phyloP scores from a whole-genome alignment of 2,888 invertebrate genomes.

The Kuschelorhynchus macadamiae region DNA sequence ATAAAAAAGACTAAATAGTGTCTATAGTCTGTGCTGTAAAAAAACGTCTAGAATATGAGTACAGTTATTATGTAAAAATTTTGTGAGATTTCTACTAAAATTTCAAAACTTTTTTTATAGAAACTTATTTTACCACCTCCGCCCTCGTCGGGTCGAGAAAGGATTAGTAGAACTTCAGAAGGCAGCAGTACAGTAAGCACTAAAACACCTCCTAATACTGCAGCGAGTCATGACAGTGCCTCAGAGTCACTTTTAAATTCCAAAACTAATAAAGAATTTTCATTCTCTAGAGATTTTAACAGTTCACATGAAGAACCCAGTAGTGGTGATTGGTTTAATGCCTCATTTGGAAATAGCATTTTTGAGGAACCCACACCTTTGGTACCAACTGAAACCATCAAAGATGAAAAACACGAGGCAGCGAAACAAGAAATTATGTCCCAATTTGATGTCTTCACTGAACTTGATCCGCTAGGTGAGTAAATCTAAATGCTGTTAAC shows the following conservation, averaged over 20 bases:
- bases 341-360: conserved; percentile 61
- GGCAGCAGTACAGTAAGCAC: conserved; percentile 66
- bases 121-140: conserved; percentile 63
- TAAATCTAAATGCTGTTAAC: neutral
- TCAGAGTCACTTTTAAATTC: conserved; percentile 52
- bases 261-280: conserved; percentile 60
- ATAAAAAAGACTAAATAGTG: too few relatives aligned
- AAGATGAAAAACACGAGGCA: conserved; percentile 65
- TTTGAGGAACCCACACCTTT: conserved; percentile 62
- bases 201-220: conserved; percentile 64
- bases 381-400: conserved; percentile 54
- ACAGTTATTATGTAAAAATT: too few relatives aligned
- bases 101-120: too few relatives aligned
- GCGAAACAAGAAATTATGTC: conserved; percentile 67
- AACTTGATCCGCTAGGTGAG: conserved; percentile 89
- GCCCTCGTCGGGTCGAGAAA: conserved; percentile 61
- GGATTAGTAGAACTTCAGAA: conserved; percentile 62
- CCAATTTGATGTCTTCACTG: conserved; percentile 89
- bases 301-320: conserved; percentile 63
- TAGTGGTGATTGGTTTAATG: conserved; percentile 67
- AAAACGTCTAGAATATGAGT: too few relatives aligned
- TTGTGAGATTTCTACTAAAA: too few relatives aligned
- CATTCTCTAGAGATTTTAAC: conserved; percentile 59
- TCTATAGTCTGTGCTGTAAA: too few relatives aligned
- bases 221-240: conserved; percentile 53